phyloP scores from a whole-genome alignment of 2,113 vertebrate species.

The Corvus moneduloides region DNA sequence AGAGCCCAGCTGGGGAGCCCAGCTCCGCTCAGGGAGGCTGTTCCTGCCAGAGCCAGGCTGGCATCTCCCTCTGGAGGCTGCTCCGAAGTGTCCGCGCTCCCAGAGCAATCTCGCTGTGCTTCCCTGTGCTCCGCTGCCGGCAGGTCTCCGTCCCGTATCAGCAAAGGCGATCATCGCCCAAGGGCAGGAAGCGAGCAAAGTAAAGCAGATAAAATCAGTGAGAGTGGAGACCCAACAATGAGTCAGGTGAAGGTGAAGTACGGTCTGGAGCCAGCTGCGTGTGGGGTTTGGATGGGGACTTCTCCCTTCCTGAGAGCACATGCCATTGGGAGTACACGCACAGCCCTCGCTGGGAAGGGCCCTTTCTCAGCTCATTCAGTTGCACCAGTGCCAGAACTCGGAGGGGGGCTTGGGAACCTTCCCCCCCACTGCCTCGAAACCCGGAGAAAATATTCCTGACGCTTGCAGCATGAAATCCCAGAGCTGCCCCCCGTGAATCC shows the following conservation, averaged over 20 bases:
- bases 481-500: background rate
- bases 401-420: background rate
- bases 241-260: background rate
- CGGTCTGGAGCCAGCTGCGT: background rate
- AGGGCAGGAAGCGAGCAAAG: background rate
- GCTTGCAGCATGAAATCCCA: constrained; percentile 16
- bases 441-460: background rate
- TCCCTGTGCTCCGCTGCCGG: background rate
- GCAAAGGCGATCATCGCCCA: accelerated
- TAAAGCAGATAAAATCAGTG: background rate
- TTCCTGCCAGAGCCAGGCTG: background rate
- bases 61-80: background rate
- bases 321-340: background rate
- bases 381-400: constrained; percentile 7
- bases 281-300: background rate
- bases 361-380: constrained; percentile 4
- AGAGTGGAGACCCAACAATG: background rate
- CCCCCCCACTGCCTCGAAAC: background rate
- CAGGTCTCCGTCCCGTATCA: accelerated
- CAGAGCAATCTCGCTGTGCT: background rate
- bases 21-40: background rate
- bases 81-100: background rate
- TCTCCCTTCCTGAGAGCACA: background rate
- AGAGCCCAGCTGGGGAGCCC: background rate
- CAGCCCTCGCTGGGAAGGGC: constrained; percentile 13